Evolutionary conservation across 2,113 vertebrate genomes (phyloP).

Genomic region (Callipepla californica): DNA sequence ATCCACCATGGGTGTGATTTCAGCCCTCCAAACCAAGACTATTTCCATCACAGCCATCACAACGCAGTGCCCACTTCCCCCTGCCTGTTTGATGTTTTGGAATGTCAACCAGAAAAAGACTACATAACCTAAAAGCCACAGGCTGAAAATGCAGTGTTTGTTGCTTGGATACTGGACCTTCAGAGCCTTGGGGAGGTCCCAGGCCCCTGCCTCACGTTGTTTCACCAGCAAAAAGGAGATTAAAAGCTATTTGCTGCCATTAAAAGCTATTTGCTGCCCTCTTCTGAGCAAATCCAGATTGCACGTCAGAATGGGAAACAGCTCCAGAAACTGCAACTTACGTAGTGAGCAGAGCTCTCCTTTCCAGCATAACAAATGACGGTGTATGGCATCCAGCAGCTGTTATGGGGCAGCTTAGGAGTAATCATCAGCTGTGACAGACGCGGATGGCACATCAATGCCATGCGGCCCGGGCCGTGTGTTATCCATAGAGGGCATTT

Average conservation of each 20-base stretch:
- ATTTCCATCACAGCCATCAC: neutral
- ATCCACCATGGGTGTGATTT: neutral
- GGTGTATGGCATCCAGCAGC: neutral
- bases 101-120: neutral
- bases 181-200: neutral
- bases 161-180: neutral
- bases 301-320: rapidly evolving
- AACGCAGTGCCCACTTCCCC: neutral
- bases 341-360: neutral
- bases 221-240: neutral
- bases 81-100: neutral
- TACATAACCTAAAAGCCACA: neutral
- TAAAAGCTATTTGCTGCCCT: slow-evolving; percentile 61
- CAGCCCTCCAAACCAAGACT: neutral
- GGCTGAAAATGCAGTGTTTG: neutral
- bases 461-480: neutral
- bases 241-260: slow-evolving; percentile 56
- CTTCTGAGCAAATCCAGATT: neutral
- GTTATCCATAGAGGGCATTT: neutral
- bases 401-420: neutral
- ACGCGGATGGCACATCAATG: rapidly evolving
- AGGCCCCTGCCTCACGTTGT: neutral
- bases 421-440: neutral
- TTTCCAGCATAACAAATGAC: neutral
- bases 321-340: neutral